These are phyloP conservation scores for Mohoua ochrocephala DNA, from an alignment of 2,113 vertebrate species.

Conservation along the genomic window DNA sequence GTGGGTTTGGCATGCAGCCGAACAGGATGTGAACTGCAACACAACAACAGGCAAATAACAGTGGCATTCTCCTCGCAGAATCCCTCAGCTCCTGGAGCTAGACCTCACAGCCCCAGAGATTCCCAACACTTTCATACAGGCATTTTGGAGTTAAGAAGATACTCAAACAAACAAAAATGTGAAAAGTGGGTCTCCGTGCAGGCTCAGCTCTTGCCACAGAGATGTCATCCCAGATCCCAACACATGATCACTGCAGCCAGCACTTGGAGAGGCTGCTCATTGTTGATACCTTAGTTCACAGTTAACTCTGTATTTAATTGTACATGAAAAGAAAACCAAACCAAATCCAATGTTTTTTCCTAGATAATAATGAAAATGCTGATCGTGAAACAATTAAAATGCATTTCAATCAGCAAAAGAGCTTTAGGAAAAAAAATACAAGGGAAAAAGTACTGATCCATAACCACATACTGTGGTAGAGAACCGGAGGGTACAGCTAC, in stretches of 20 bases:
- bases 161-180: neutral
- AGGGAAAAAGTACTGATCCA: neutral
- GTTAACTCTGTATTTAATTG: neutral
- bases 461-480: neutral
- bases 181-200: neutral
- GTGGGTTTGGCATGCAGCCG: neutral
- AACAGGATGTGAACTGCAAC: slow-evolving; percentile 7
- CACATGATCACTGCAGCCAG: neutral
- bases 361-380: neutral
- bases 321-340: neutral
- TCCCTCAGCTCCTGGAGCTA: neutral
- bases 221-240: neutral
- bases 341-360: neutral
- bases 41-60: slow-evolving; percentile 10
- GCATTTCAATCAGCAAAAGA: neutral
- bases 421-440: neutral
- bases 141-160: neutral
- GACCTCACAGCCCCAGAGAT: neutral
- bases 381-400: neutral
- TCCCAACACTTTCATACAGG: neutral
- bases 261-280: neutral
- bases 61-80: neutral
- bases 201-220: neutral
- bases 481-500: neutral
- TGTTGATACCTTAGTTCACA: neutral